Evolutionary conservation across 2,797 vertebrate genomes (phyloP), one percentile per base, ranked within the genome.

Genomic region (Gallinago nigripennis): DNA sequence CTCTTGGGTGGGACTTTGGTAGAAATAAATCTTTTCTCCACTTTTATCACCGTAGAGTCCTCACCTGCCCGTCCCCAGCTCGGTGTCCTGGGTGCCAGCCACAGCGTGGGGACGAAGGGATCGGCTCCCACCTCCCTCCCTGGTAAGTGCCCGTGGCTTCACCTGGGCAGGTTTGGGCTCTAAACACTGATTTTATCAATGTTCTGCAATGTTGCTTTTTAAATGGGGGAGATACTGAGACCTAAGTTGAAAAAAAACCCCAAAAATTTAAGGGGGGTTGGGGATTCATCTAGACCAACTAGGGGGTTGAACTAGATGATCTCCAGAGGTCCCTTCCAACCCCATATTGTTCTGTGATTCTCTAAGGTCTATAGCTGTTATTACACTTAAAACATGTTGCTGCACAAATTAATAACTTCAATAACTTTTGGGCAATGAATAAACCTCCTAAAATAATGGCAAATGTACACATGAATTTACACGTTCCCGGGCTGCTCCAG

Each of bases 31-130:
- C 13, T 17, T 30, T 16, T 14, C 12, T 3, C 17, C 11, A 0
- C 41, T 66, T 51, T 2, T 0, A 0, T n/a, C 5, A 4, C 20
- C 0, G 0, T 4, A 0, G 1, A 15, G 24, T 30, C 23, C 39
- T 41, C 33, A 11, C 20, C 68, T 50, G 82, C 73, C 85, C 19
- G 18, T 5, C 31, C 30, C 0, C 12, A 1, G 2, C 4, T 5
- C 3, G 16, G 9, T 13, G 3, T 12, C 24, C 4, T 0, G 5
- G 1, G 37, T 43, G 91, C 63, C 58, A 45, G 4, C 64, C 56
- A 30, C 51, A 30, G 51, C 30, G 9, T 11, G 2, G 18, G 3
- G 0, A 3, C 2, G 1, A 23, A 57, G n/a, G 20, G 54, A 33
- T n/a, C 31, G 20, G 54, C 31, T n/a, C 54, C n/a, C 43, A 0